A percentile compares a stretch with the other conserved stretches of the same genome.
These are phyloP conservation scores for Lepilemur ruficaudatus DNA, from an alignment of 2,797 vertebrate species.

Conservation along the genomic window DNA sequence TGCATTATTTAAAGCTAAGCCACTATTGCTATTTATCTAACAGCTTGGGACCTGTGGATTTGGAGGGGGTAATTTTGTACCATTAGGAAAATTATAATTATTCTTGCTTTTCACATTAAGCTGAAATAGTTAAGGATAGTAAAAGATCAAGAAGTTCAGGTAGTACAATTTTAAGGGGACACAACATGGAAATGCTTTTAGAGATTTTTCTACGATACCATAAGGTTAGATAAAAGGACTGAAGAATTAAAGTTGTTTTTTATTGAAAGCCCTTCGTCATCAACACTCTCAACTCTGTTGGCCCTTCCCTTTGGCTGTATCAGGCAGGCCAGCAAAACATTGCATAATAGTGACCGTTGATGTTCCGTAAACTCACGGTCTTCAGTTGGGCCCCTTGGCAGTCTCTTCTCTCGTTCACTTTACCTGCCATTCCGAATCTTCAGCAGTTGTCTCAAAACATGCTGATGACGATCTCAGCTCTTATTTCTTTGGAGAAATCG, in stretches of 20 bases:
- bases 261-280: background rate
- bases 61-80: background rate
- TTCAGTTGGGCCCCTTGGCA: background rate
- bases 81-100: background rate
- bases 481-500: background rate
- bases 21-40: slow-evolving; percentile 33
- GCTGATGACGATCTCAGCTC: background rate
- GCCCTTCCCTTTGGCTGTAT: background rate
- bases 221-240: background rate
- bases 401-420: background rate
- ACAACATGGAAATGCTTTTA: background rate
- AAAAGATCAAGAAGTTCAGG: background rate
- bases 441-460: background rate
- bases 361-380: background rate
- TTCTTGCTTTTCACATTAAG: background rate
- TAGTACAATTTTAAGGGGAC: background rate
- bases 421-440: background rate
- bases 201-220: background rate
- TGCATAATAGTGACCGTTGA: background rate
- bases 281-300: background rate
- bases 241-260: background rate
- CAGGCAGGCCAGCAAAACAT: background rate
- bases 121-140: background rate
- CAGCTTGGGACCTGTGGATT: background rate
- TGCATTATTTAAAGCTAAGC: background rate